A percentile compares a stretch with the other conserved stretches of the same genome.
Evolutionary conservation across 2,888 invertebrate species (phyloP).

Genomic region (Cylindroiulus punctatus): DNA sequence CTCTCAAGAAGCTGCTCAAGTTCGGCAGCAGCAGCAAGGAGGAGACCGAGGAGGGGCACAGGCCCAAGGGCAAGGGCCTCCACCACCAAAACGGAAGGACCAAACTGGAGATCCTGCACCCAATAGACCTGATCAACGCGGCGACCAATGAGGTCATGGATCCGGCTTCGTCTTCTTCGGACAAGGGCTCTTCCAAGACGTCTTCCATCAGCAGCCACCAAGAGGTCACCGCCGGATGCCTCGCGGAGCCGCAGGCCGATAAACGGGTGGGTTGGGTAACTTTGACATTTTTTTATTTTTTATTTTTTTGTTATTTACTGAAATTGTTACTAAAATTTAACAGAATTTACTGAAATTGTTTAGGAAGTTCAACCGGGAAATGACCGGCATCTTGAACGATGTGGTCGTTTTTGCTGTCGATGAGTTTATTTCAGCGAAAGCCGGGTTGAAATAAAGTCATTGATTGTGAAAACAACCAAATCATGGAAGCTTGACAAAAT

Average conservation of each 20-base stretch:
- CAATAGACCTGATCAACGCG: slow-evolving; percentile 78
- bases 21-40: slow-evolving; percentile 67
- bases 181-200: not conserved
- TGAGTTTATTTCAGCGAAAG: too few species aligned
- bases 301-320: too few species aligned
- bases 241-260: not conserved
- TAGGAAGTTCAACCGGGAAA: too few species aligned
- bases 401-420: too few species aligned
- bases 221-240: not conserved
- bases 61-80: slow-evolving; percentile 70
- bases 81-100: slow-evolving; percentile 69
- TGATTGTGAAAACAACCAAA: too few species aligned
- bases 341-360: too few species aligned
- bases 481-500: too few species aligned
- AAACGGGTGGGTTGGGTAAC: not conserved
- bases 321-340: too few species aligned
- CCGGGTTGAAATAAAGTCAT: too few species aligned
- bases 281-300: too few species aligned
- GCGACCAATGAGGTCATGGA: not conserved
- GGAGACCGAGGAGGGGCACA: slow-evolving; percentile 70
- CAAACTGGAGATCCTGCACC: slow-evolving; percentile 86
- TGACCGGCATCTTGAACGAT: too few species aligned
- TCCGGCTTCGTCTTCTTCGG: not conserved
- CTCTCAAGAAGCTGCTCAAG: slow-evolving; percentile 82
- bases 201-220: slow-evolving; percentile 27